Percentiles rank a stretch among this genome's conserved stretches.
phyloP scores from a whole-genome alignment of 2,888 invertebrate genomes.

The Carpatolechia fugitivella region DNA sequence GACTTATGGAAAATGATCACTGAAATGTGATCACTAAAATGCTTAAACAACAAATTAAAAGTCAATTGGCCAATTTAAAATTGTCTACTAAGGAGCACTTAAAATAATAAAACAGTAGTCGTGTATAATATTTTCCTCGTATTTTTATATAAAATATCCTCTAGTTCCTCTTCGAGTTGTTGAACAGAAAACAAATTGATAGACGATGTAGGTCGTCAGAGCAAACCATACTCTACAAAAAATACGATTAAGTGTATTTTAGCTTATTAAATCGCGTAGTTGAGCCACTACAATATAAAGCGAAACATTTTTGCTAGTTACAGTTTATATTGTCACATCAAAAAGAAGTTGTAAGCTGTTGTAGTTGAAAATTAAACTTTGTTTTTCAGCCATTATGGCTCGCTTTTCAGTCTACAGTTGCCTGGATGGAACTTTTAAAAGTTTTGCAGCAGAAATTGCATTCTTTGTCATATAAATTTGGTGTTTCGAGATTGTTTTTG shows the following conservation, averaged over 20 bases:
- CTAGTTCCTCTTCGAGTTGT: not conserved
- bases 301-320: slow-evolving; percentile 36
- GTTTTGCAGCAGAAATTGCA: slow-evolving; percentile 26
- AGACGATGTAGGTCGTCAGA: not conserved
- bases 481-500: slow-evolving; percentile 24
- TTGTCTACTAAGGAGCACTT: not conserved
- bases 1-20: too few species aligned
- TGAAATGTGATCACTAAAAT: too few species aligned
- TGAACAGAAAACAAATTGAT: not conserved
- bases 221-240: not conserved
- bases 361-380: slow-evolving; percentile 25
- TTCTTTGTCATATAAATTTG: slow-evolving; percentile 32
- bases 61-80: not conserved
- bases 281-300: slow-evolving; percentile 18
- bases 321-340: slow-evolving; percentile 49
- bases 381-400: slow-evolving; percentile 4
- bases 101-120: not conserved
- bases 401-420: not conserved
- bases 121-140: not conserved
- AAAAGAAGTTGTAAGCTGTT: slow-evolving; percentile 28
- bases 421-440: not conserved
- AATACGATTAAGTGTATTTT: not conserved
- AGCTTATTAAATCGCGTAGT: not conserved
- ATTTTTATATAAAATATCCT: too few species aligned
- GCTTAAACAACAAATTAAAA: too few species aligned